Conservation (phyloP, 2,797 vertebrate species). For the Accipiter minullus region DNA sequence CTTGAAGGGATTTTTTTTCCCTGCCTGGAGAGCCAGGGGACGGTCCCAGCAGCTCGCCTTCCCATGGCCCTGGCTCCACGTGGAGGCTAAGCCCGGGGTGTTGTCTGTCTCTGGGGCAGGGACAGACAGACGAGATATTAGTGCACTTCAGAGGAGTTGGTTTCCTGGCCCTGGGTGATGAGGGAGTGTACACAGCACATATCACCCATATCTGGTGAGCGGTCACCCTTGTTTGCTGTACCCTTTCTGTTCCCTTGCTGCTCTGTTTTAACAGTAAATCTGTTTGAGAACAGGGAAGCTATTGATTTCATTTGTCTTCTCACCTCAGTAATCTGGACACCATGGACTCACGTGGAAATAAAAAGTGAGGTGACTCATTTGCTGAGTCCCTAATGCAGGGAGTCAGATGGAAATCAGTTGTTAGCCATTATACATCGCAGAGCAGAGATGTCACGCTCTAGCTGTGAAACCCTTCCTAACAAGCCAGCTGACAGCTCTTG, state of each 20-base stretch:
- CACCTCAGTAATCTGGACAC: neutral
- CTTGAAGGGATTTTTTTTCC: neutral
- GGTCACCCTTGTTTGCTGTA: neutral
- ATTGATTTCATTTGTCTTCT: slow-evolving; percentile 11
- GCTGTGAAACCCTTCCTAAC: neutral
- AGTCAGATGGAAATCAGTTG: neutral
- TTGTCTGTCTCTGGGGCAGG: neutral
- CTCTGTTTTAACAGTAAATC: neutral
- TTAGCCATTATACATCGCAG: neutral
- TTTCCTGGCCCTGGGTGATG: neutral
- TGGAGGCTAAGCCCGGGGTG: neutral
- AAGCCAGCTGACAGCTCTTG: slow-evolving; percentile 10
- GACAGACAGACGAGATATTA: neutral
- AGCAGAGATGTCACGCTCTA: neutral
- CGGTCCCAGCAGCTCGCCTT: neutral
- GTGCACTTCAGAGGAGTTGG: neutral
- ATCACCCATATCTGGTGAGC: neutral
- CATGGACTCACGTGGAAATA: neutral
- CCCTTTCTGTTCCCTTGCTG: neutral
- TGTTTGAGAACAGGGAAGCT: neutral
- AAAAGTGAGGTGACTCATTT: slow-evolving; percentile 14
- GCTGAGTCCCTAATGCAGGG: neutral
- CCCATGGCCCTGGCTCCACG: neutral
- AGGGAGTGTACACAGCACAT: neutral
- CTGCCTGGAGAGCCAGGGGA: neutral